Percentiles rank a stretch among this genome's conserved stretches.
phyloP scores from a whole-genome alignment of 1,140 invertebrate species.

The Philotrypesis tridentata region DNA sequence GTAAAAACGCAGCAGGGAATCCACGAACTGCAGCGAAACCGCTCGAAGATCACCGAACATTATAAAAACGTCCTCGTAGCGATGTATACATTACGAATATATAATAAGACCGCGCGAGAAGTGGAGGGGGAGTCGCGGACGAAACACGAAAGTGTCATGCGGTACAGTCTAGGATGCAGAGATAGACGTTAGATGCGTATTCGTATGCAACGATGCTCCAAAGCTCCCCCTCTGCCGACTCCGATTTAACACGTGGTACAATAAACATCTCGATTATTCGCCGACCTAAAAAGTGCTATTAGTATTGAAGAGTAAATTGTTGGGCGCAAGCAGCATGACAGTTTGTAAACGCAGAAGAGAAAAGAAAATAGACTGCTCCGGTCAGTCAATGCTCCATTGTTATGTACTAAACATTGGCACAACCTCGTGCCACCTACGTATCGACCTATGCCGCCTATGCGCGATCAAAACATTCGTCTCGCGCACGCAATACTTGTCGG shows the following conservation, averaged over 20 bases:
- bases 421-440: neutral
- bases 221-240: neutral
- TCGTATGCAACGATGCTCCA: neutral
- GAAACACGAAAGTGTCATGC: neutral
- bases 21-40: constrained; percentile 42
- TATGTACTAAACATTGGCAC: no score
- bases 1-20: neutral
- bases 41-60: constrained; percentile 56
- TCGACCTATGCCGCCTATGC: no score
- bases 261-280: constrained; percentile 33
- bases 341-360: no score
- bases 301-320: neutral
- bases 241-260: constrained; percentile 13
- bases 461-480: neutral
- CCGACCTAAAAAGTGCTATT: neutral
- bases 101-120: neutral
- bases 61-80: constrained; percentile 3
- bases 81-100: neutral
- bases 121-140: neutral
- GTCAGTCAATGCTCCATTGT: no score
- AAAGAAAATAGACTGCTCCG: no score
- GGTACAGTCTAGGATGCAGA: neutral
- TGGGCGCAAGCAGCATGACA: neutral
- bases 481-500: no score
- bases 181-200: neutral